Percentiles rank a stretch among this genome's conserved stretches.
phyloP scores from a whole-genome alignment of 2,797 vertebrate genomes.

The Danio kyathit region DNA sequence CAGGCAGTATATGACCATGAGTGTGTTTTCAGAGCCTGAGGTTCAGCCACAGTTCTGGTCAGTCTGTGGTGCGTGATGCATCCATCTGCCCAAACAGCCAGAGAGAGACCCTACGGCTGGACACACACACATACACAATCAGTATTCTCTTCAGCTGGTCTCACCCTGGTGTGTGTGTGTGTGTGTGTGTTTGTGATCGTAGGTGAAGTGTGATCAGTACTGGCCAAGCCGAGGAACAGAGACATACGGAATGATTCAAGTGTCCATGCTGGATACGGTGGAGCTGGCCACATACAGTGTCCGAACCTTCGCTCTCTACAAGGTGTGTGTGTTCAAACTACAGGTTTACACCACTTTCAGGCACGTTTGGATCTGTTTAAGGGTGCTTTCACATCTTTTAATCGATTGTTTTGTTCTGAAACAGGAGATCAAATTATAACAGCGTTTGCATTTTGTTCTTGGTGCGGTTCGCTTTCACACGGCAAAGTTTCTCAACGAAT shows the following conservation, averaged over 20 bases:
- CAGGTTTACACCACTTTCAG: no score
- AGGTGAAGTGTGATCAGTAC: constrained; percentile 98
- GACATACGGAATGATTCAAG: constrained; percentile 91
- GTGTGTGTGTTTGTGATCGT: constrained; percentile 33
- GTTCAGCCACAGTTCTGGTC: constrained; percentile 5
- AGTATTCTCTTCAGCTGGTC: neutral
- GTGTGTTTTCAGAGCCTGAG: constrained; percentile 21
- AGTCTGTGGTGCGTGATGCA: constrained; percentile 8
- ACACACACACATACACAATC: neutral
- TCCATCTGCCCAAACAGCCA: constrained; percentile 9
- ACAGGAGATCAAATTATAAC: no score
- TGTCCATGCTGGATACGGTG: constrained; percentile 90
- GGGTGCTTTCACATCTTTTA: no score
- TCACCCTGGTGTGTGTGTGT: constrained; percentile 18
- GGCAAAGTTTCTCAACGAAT: no score
- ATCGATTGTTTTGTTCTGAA: no score
- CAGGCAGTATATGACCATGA: constrained; percentile 16
- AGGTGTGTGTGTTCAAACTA: constrained; percentile 77
- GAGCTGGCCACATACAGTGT: constrained; percentile 93
- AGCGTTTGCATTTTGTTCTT: no score
- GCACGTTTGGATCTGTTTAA: no score
- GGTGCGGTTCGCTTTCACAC: no score
- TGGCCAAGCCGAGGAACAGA: constrained; percentile 88
- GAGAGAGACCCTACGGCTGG: constrained; percentile 14
- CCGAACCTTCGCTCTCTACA: constrained; percentile 91